Conservation (phyloP, 2,113 vertebrate species). For the Furnarius figulus region DNA sequence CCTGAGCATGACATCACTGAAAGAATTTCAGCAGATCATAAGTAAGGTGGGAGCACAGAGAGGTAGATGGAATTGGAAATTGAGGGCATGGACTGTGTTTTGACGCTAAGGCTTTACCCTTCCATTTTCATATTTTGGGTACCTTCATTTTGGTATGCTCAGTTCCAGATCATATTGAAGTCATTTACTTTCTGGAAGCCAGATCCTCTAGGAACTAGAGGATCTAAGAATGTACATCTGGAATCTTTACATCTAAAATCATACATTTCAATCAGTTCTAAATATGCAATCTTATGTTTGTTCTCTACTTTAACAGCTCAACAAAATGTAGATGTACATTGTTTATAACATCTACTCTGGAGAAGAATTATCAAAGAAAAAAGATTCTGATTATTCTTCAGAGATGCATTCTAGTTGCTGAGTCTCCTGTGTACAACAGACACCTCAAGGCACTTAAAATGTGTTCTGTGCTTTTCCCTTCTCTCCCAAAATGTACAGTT, state of each 20-base stretch:
- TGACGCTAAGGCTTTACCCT: background rate
- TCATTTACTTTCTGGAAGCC: background rate
- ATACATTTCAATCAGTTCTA: background rate
- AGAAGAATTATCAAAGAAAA: background rate
- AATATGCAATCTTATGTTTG: background rate
- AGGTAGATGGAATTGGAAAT: background rate
- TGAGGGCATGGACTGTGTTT: background rate
- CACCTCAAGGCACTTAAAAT: conserved; percentile 34
- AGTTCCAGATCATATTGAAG: background rate
- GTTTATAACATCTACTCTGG: background rate
- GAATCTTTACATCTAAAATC: background rate
- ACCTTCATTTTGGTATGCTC: background rate
- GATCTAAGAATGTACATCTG: background rate
- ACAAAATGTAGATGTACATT: background rate
- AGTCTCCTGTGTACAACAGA: conserved; percentile 27
- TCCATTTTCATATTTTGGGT: background rate
- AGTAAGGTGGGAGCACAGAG: background rate
- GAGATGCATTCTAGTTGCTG: background rate
- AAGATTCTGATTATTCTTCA: background rate
- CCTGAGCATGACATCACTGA: conserved; percentile 58
- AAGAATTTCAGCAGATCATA: background rate
- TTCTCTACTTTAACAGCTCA: background rate
- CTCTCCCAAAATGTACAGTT: conserved; percentile 23
- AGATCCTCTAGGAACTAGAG: background rate
- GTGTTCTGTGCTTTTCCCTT: background rate